Evolutionary conservation across 92 coral and sea anemone genomes (phyloP).

Genomic region (Epizoanthus illoricatus): DNA sequence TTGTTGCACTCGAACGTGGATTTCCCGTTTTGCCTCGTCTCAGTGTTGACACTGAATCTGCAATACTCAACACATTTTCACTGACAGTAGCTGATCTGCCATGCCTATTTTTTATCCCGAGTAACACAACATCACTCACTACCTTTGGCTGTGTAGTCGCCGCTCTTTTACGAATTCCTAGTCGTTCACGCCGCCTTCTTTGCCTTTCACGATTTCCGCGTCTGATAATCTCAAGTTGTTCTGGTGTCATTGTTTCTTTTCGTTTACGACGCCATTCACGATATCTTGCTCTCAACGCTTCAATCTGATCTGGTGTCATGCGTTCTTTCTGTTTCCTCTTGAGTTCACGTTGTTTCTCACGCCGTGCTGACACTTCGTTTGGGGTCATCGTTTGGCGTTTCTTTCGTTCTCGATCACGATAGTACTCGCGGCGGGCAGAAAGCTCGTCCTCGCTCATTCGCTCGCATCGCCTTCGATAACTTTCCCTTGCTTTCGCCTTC

Average conservation of each 20-base stretch:
- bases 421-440: conserved; percentile 56
- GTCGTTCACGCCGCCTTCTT: conserved; percentile 91
- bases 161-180: conserved; percentile 84
- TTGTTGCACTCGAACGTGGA: conserved; percentile 6
- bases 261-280: conserved; percentile 92
- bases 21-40: conserved; percentile 12
- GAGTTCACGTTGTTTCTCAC: conserved; percentile 88
- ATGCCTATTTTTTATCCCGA: conserved; percentile 74
- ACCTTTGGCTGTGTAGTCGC: conserved; percentile 72
- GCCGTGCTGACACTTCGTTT: conserved; percentile 84
- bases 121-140: conserved; percentile 80
- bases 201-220: conserved; percentile 92
- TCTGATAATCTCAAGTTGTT: conserved; percentile 86
- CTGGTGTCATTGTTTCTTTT: conserved; percentile 91
- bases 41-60: conserved; percentile 8
- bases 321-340: conserved; percentile 89
- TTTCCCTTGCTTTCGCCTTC: conserved; percentile 51
- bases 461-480: conserved; percentile 49
- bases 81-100: conserved; percentile 59
- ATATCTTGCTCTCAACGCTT: conserved; percentile 87
- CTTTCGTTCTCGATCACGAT: conserved; percentile 64
- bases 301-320: conserved; percentile 87
- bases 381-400: conserved; percentile 61
- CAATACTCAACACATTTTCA: conserved; percentile 8
- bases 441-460: conserved; percentile 61